Percentiles rank a stretch among this genome's conserved stretches.
Conservation (phyloP, 2,113 vertebrate species). For the Lonchura striata region DNA sequence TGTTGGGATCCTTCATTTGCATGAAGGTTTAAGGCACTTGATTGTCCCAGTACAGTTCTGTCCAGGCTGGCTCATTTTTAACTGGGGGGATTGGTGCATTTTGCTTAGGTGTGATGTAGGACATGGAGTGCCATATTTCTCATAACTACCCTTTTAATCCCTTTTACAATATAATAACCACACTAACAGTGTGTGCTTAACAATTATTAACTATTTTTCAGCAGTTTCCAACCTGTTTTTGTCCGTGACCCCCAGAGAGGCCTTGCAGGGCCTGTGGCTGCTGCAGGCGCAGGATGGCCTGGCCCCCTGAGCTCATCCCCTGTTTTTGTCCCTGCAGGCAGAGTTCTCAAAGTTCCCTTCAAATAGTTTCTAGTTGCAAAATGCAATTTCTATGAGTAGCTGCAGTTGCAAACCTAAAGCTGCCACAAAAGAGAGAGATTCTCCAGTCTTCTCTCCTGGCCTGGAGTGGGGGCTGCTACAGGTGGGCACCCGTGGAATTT, state of each 20-base stretch:
- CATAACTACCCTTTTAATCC: background rate
- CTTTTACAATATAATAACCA: background rate
- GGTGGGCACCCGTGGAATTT: background rate
- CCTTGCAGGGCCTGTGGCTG: no score
- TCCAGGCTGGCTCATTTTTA: background rate
- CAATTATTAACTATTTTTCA: background rate
- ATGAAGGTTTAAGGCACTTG: background rate
- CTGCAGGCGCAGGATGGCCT: no score
- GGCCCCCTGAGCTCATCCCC: fast-evolving
- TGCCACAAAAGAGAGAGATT: background rate
- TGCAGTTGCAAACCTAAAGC: background rate
- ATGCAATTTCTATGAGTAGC: background rate
- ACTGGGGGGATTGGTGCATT: no score
- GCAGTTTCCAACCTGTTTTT: background rate
- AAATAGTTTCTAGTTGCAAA: background rate
- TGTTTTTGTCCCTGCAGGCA: background rate
- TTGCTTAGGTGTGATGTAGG: background rate
- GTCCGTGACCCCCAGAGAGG: background rate
- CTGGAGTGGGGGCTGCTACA: fast-evolving
- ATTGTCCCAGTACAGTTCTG: background rate
- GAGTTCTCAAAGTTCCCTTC: background rate
- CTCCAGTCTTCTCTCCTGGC: background rate
- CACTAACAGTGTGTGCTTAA: background rate
- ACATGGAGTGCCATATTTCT: background rate
- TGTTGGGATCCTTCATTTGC: background rate